Base-by-base conservation (phyloP, 1,140 invertebrate species). In the Ephestia elutella region DNA sequence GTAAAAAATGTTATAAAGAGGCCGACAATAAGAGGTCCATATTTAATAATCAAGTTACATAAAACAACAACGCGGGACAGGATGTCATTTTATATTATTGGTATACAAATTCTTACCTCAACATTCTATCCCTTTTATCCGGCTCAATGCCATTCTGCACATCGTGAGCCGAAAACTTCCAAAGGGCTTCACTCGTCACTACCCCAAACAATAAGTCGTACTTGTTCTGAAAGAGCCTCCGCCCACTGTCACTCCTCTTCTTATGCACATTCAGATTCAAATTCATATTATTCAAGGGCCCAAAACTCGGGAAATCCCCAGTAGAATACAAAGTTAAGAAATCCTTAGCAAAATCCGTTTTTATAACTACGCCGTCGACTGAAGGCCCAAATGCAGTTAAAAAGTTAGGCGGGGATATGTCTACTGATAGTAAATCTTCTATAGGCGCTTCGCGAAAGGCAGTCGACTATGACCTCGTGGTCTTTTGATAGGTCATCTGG, bases 91-190 rank as follows among this genome's bases (percentile, higher is more conserved):
- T 2, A 2, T 38, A 8, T 11, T 38, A 2, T 38, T 2, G 11
- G 11, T 57, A 60, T 50, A 59, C 66, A 71, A 63, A 44, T 68
- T 54, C 72, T 71, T 69, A 89, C 89, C 89, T 92, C 67, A 99
- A 93, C 71, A 98, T 97, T 82, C 95, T 94, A 78, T 97, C 96
- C 60, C 97, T 92, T 60, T 96, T 90, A 59, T 96, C 94, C 49
- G 95, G 94, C 75, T 97, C 96, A 75, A 99, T 97, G 18, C 98
- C 98, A 66, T 92, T 92, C 73, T 94, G 92, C 57, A 98, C 92
- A 76, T 98, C 97, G 62, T 92, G 92, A 49, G 93, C 92, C 1
- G 94, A 94, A 73, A 95, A 96, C 78, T 92, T 92, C 93, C 94
- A 95, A 49, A 96, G 87, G 44, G 95, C 94, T 73, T 96, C 95